phyloP scores from a whole-genome alignment of 2,888 invertebrate species.

The Chydorus sphaericus region DNA sequence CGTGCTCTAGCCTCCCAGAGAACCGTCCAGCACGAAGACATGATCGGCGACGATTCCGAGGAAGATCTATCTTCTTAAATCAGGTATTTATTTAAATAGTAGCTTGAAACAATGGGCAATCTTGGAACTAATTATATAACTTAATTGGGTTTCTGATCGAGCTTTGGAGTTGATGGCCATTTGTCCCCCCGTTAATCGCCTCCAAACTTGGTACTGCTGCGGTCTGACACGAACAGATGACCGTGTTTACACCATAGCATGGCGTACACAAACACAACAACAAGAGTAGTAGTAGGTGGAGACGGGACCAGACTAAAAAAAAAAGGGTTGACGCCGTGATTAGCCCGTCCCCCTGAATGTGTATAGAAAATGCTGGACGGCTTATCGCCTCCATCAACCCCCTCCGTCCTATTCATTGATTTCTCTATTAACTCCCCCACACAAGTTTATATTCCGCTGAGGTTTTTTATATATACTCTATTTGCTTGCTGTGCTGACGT shows the following conservation, averaged over 20 bases:
- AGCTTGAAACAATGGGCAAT: not conserved
- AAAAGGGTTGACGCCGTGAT: constrained; percentile 5
- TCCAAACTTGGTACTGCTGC: too few relatives aligned
- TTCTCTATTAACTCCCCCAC: too few relatives aligned
- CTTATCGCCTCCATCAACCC: too few relatives aligned
- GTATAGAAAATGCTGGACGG: too few relatives aligned
- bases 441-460: too few relatives aligned
- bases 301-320: too few relatives aligned
- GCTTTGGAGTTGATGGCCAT: not conserved
- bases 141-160: too few relatives aligned
- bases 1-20: constrained; percentile 3
- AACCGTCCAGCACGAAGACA: not conserved
- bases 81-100: not conserved
- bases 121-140: too few relatives aligned
- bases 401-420: too few relatives aligned
- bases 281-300: not conserved
- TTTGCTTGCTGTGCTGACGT: too few relatives aligned
- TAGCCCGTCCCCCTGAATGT: too few relatives aligned
- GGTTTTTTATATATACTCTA: too few relatives aligned
- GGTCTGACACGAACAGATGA: constrained; percentile 5
- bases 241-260: not conserved
- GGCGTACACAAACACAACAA: not conserved
- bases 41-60: constrained; percentile 2
- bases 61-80: not conserved
- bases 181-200: not conserved